phyloP scores from a whole-genome alignment of 2,113 vertebrate genomes.

The Eulemur macaco region DNA sequence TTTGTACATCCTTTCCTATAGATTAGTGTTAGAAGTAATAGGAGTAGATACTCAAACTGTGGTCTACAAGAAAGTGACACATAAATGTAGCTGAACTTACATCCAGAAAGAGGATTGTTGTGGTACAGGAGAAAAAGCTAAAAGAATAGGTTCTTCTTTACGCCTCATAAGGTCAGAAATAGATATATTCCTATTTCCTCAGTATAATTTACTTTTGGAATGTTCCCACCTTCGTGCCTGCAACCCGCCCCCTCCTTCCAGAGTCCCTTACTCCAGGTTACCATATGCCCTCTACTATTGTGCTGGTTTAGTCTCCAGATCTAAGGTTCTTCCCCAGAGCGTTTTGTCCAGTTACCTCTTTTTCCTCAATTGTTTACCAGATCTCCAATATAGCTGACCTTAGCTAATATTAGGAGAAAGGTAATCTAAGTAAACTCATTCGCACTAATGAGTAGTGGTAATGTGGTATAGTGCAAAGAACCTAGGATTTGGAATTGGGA shows the following conservation, averaged over 20 bases:
- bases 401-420: constrained; percentile 7
- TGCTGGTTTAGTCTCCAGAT: background rate
- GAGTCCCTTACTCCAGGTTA: background rate
- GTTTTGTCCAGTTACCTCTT: background rate
- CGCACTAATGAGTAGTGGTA: background rate
- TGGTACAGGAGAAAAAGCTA: background rate
- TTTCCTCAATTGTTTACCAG: background rate
- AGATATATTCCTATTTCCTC: background rate
- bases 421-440: background rate
- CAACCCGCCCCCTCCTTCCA: background rate
- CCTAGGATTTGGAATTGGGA: background rate
- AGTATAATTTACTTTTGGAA: background rate
- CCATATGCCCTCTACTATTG: background rate
- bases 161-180: background rate
- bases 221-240: background rate
- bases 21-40: background rate
- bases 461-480: background rate
- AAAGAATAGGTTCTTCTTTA: background rate
- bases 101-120: background rate
- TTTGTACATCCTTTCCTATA: background rate
- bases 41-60: background rate
- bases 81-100: background rate
- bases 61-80: background rate
- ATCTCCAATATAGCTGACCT: background rate
- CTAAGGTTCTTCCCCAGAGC: background rate